These are phyloP conservation scores for Cheilosia vulpina DNA, from an alignment of 2,888 invertebrate genomes.

Conservation along the genomic window DNA sequence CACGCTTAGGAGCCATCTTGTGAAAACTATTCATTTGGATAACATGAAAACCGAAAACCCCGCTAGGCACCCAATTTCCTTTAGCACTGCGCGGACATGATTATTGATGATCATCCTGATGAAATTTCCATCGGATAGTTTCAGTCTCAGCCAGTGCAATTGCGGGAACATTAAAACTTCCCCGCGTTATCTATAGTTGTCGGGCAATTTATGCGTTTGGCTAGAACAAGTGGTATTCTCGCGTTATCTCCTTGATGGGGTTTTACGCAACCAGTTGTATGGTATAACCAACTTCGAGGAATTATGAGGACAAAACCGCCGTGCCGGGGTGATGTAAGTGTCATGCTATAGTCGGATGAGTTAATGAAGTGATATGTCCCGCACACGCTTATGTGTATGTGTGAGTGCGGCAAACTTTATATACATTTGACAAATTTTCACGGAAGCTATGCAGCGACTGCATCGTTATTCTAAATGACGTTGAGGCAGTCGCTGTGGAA, in stretches of 20 bases:
- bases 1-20: conserved; percentile 2
- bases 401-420: conserved; percentile 19
- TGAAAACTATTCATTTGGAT: conserved; percentile 2
- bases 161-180: conserved; percentile 27
- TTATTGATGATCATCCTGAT: conserved; percentile 54
- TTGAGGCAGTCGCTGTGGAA: conserved; percentile 20
- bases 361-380: conserved; percentile 39
- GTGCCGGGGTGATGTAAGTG: conserved; percentile 40
- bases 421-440: conserved; percentile 52
- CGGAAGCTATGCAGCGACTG: conserved; percentile 49
- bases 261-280: conserved; percentile 7
- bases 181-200: conserved; percentile 4
- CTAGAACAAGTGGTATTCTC: conserved; percentile 46
- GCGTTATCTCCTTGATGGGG: conserved; percentile 1
- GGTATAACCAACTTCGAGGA: neutral
- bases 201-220: conserved; percentile 21
- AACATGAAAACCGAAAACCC: conserved; percentile 21
- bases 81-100: conserved; percentile 27
- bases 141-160: too few relatives aligned
- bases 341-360: conserved; percentile 26
- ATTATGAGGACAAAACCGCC: conserved; percentile 24
- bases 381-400: conserved; percentile 10
- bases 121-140: conserved; percentile 19
- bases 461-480: conserved; percentile 47
- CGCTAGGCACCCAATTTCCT: conserved; percentile 52